Conservation (phyloP, 2,888 invertebrate species). For the Athetis lepigone region DNA sequence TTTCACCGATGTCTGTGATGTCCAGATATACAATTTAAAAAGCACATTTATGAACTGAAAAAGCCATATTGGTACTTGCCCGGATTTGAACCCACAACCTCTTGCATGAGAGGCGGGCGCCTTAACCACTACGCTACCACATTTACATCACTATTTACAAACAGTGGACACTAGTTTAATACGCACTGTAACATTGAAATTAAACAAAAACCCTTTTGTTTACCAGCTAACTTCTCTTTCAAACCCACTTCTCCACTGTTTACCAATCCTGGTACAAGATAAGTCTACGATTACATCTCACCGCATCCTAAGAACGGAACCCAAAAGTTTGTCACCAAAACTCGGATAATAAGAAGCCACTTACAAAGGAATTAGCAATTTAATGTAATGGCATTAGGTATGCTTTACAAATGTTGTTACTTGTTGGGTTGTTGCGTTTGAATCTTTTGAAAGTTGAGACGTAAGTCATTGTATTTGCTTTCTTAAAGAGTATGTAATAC, state of each 20-base stretch:
- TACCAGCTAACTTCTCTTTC: not conserved
- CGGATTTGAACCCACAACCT: too few species aligned
- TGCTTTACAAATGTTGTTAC: not conserved
- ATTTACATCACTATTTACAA: too few species aligned
- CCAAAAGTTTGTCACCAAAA: constrained; percentile 25
- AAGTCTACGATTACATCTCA: constrained; percentile 3
- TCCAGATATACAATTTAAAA: too few species aligned
- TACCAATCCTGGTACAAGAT: not conserved
- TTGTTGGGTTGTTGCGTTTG: not conserved
- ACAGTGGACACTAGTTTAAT: too few species aligned
- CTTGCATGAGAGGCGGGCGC: too few species aligned
- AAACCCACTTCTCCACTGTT: not conserved
- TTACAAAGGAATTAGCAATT: constrained; percentile 7
- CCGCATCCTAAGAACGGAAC: not conserved
- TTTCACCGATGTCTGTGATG: too few species aligned
- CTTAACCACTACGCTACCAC: too few species aligned
- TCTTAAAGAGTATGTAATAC: not conserved
- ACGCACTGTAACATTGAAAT: too few species aligned
- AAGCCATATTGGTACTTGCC: too few species aligned
- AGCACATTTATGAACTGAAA: too few species aligned
- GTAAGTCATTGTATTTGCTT: not conserved
- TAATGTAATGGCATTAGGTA: not conserved
- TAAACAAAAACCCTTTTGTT: too few species aligned
- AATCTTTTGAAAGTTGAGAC: not conserved
- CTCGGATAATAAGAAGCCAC: constrained; percentile 15